Evolutionary conservation across 2,797 vertebrate species (phyloP).

Genomic region (Xiphophorus birchmanni): DNA sequence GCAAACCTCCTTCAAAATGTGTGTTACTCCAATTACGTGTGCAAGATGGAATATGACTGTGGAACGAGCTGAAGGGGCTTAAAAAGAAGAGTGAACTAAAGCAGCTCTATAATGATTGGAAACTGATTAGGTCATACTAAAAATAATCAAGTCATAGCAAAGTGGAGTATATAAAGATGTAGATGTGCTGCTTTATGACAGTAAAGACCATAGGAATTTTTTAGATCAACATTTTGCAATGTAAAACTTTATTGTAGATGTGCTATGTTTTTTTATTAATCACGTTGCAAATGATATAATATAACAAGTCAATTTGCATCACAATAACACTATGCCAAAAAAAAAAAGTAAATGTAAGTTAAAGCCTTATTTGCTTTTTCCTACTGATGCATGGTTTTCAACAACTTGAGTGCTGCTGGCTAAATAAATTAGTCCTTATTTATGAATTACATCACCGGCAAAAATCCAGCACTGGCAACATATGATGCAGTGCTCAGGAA

Average conservation of each 20-base stretch:
- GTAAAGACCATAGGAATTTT: background rate
- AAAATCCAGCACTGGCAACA: constrained; percentile 21
- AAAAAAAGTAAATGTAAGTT: background rate
- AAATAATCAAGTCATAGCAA: background rate
- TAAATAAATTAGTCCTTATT: constrained; percentile 35
- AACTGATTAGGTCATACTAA: background rate
- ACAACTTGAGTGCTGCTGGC: constrained; percentile 14
- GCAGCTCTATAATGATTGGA: background rate
- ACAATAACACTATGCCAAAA: background rate
- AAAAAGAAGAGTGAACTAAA: background rate
- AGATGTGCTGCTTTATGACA: background rate
- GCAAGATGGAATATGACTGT: background rate
- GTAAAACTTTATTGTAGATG: background rate
- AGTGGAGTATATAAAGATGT: background rate
- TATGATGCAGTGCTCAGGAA: constrained; percentile 69
- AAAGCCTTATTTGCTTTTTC: background rate
- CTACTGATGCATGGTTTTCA: constrained; percentile 15
- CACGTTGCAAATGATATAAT: too few relatives aligned
- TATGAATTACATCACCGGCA: constrained; percentile 38
- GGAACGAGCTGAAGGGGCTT: background rate
- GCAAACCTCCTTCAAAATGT: background rate
- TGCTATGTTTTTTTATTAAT: background rate
- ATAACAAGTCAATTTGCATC: background rate
- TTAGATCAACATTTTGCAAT: background rate
- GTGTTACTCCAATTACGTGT: background rate